These are phyloP conservation scores for Salticus scenicus DNA, from an alignment of 2,888 invertebrate genomes.

Conservation along the genomic window DNA sequence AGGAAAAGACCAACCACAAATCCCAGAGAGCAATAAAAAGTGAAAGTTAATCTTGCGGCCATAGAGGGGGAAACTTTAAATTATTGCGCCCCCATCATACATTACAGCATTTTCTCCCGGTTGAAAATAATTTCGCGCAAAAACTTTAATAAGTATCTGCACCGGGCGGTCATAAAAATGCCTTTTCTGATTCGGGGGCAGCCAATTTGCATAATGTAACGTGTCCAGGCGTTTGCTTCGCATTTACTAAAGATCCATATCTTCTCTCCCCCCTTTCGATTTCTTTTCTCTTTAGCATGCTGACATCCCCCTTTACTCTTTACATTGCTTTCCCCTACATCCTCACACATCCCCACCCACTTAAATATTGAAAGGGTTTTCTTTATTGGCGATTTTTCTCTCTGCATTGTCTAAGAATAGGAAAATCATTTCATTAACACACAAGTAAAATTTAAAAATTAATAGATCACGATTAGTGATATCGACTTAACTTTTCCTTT, in stretches of 20 bases:
- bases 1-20: neutral
- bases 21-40: neutral
- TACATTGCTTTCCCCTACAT: slow-evolving; percentile 26
- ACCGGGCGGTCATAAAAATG: slow-evolving; percentile 51
- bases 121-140: slow-evolving; percentile 33
- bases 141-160: slow-evolving; percentile 64
- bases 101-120: slow-evolving; percentile 47
- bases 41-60: slow-evolving; percentile 47
- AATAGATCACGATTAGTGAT: too few species aligned
- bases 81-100: slow-evolving; percentile 50
- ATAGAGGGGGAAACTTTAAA: slow-evolving; percentile 33
- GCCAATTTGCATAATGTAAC: slow-evolving; percentile 70
- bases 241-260: slow-evolving; percentile 64
- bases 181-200: slow-evolving; percentile 25
- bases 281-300: slow-evolving; percentile 38
- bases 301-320: slow-evolving; percentile 28
- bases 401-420: too few species aligned
- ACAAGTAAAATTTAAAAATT: too few species aligned
- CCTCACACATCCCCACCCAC: slow-evolving; percentile 44
- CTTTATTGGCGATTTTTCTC: slow-evolving; percentile 42
- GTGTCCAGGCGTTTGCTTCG: slow-evolving; percentile 55
- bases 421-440: too few species aligned
- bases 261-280: neutral
- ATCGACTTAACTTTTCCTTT: too few species aligned
- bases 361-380: slow-evolving; percentile 26